Percentiles rank a stretch among this genome's conserved stretches.
Evolutionary conservation across 2,113 vertebrate species (phyloP).

Genomic region (Scolopax mira): DNA sequence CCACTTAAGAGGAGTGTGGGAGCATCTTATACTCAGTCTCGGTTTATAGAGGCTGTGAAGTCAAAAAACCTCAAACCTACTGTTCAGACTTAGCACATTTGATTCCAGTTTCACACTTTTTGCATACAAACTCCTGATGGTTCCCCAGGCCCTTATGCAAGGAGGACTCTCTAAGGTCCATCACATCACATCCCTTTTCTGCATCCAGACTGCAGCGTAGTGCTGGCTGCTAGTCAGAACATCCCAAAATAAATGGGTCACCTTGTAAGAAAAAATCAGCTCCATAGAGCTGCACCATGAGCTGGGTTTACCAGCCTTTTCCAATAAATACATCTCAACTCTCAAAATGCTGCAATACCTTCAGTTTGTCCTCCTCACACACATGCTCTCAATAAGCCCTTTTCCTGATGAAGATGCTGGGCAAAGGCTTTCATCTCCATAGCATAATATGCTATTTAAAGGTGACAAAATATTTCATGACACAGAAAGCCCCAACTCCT

Average conservation of each 20-base stretch:
- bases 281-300: neutral
- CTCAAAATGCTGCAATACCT: neutral
- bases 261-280: neutral
- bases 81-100: neutral
- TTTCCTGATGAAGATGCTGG: neutral
- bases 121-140: neutral
- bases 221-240: neutral
- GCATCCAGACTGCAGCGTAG: neutral
- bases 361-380: neutral
- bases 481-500: neutral
- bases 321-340: neutral
- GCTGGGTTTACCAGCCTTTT: neutral
- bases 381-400: neutral
- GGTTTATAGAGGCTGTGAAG: neutral
- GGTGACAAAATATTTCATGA: neutral
- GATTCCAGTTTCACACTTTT: neutral
- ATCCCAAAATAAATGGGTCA: neutral
- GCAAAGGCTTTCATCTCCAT: neutral
- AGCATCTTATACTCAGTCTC: neutral
- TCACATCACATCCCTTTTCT: neutral
- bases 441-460: neutral
- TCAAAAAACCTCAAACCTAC: neutral
- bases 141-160: neutral
- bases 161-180: neutral
- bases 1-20: neutral